phyloP scores from a whole-genome alignment of 2,797 vertebrate species.

The Channallabes apus region DNA sequence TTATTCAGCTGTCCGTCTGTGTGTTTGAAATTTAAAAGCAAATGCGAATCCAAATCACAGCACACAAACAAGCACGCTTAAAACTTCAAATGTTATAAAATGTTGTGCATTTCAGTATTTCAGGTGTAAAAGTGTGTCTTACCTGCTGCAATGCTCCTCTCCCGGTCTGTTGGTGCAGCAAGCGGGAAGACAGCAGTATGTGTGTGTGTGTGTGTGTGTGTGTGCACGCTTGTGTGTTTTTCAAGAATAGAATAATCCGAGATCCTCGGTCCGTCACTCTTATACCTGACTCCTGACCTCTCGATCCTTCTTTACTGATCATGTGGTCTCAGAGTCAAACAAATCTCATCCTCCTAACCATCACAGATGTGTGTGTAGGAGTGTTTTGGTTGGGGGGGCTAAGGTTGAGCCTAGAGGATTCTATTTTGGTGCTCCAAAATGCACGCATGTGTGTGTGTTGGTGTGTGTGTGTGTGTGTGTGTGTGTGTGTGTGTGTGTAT shows the following conservation, averaged over 20 bases:
- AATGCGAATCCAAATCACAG: background rate
- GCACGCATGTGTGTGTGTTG: background rate
- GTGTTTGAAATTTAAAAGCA: background rate
- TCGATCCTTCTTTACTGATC: conserved; percentile 60
- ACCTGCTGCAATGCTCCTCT: conserved; percentile 14
- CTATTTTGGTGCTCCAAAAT: too few relatives aligned
- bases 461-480: background rate
- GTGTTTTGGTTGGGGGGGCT: too few relatives aligned
- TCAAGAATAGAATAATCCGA: background rate
- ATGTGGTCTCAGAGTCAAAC: conserved; percentile 61
- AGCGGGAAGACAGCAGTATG: background rate
- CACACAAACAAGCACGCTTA: background rate
- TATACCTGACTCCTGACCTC: conserved; percentile 68
- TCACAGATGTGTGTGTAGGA: background rate
- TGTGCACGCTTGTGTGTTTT: background rate
- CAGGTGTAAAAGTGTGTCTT: background rate
- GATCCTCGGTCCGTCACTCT: conserved; percentile 42
- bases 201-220: conserved; percentile 22
- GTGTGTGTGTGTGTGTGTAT: background rate
- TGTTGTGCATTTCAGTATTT: background rate
- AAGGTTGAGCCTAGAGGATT: too few relatives aligned
- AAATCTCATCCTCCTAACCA: conserved; percentile 15
- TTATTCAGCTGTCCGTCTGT: background rate
- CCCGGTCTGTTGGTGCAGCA: background rate
- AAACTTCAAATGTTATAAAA: too few relatives aligned